Evolutionary conservation across 2,888 invertebrate genomes (phyloP), one percentile per base, ranked within the genome.

Genomic region (Chrysolina americana): DNA sequence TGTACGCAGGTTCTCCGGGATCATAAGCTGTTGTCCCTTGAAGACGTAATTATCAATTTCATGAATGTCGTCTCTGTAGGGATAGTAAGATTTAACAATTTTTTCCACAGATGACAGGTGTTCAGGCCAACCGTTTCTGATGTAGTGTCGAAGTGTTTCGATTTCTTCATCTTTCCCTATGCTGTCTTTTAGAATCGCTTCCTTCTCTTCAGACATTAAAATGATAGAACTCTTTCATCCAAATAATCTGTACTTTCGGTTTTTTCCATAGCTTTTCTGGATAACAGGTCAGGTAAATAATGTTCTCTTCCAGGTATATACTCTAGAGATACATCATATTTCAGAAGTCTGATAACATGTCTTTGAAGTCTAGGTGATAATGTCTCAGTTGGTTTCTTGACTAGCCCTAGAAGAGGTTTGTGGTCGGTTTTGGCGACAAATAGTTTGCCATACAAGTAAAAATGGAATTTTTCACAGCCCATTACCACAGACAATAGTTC

Each of bases 401-500:
- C 56, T n/a, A 79, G 44, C 23, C 76, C 79, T 63, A 81, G 48
- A 21, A 80, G 53, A n/a, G 77, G 78, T 23, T 71, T 65, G 53
- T 81, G 81, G 62, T 81, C 77, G 11, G 77, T 80, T 74, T 76
- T 71, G 53, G 74, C 41, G 21, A 56, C 44, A 73, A 80, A 79
- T 41, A 71, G 53, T 15, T 23, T 47, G 59, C 74, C 73, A 76
- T 62, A 70, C 44, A 81, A 56, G 48, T 77, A 80, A 69, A 76
- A 77, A 63, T 75, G 59, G 47, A 81, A 78, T 48, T 69, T 41
- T 50, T 79, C 75, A 74, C 81, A 81, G 19, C 79, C 82, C 73
- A 70, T 80, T 15, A 80, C 79, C 13, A 83, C 73, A 13, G 81
- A 81, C 9, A 83, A 48, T 56, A 82, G 71, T 74, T 85, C 82